These are phyloP conservation scores for Lophius americanus DNA, from an alignment of 2,797 vertebrate genomes.

Conservation along the genomic window DNA sequence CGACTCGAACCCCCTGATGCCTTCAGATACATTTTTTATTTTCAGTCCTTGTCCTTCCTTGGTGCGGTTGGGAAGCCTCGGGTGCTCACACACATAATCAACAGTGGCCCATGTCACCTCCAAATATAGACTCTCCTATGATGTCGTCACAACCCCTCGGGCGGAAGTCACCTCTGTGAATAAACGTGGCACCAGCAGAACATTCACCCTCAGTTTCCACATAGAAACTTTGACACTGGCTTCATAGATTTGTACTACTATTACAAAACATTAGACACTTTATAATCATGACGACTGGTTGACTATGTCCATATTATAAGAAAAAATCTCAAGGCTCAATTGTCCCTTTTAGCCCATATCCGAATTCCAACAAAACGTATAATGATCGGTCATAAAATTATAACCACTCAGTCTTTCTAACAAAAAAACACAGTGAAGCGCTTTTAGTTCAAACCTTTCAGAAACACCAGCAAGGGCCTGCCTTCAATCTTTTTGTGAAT, in stretches of 20 bases:
- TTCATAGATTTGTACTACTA: neutral
- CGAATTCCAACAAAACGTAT: no score
- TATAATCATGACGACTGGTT: no score
- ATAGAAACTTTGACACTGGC: constrained; percentile 7
- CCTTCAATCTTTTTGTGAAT: no score
- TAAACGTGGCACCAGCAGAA: constrained; percentile 28
- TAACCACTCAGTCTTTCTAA: no score
- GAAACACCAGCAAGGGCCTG: no score
- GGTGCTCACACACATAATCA: constrained; percentile 68
- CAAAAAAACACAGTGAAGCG: no score
- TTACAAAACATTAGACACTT: no score
- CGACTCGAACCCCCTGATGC: constrained; percentile 20
- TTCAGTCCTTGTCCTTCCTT: constrained; percentile 34
- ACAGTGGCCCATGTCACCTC: constrained; percentile 70
- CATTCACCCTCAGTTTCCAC: constrained; percentile 24
- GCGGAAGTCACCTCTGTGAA: constrained; percentile 59
- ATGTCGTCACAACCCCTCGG: constrained; percentile 62
- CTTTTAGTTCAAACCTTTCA: no score
- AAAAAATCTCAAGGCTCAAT: no score
- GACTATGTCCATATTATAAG: no score
- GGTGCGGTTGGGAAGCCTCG: constrained; percentile 55
- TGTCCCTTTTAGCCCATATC: no score
- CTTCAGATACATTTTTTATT: constrained; percentile 28
- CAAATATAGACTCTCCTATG: constrained; percentile 75
- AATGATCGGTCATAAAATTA: no score